These are phyloP conservation scores for Cyprinella venusta DNA, from an alignment of 2,797 vertebrate genomes.

Conservation along the genomic window DNA sequence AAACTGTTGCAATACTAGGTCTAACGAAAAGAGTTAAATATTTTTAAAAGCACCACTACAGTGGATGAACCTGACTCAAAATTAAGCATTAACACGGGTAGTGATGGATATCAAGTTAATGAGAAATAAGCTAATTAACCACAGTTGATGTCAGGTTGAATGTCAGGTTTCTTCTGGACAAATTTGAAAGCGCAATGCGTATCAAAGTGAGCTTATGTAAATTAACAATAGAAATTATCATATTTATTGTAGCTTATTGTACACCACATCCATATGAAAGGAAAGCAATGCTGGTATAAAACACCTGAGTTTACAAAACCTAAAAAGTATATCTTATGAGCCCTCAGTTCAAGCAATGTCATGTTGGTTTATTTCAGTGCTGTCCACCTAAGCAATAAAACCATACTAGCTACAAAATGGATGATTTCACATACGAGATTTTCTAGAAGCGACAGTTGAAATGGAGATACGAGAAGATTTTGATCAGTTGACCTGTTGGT, in stretches of 20 bases:
- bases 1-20: background rate
- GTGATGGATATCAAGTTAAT: background rate
- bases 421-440: conserved; percentile 1
- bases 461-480: background rate
- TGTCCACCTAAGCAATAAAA: background rate
- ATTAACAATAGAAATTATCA: background rate
- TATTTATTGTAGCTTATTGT: background rate
- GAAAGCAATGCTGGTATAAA: background rate
- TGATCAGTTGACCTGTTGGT: background rate
- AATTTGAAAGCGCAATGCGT: background rate
- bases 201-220: background rate
- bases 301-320: background rate
- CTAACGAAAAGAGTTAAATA: background rate
- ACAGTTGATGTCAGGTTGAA: background rate
- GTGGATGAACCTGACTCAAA: background rate
- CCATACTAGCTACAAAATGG: background rate
- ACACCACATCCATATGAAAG: background rate
- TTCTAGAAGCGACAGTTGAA: background rate
- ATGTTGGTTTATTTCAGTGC: conserved; percentile 24
- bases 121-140: background rate
- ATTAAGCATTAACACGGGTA: background rate
- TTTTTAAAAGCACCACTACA: background rate
- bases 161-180: background rate
- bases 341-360: background rate
- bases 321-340: no score